Evolutionary conservation across 2,113 vertebrate genomes (phyloP).

Genomic region (Marcusenius ussheri): DNA sequence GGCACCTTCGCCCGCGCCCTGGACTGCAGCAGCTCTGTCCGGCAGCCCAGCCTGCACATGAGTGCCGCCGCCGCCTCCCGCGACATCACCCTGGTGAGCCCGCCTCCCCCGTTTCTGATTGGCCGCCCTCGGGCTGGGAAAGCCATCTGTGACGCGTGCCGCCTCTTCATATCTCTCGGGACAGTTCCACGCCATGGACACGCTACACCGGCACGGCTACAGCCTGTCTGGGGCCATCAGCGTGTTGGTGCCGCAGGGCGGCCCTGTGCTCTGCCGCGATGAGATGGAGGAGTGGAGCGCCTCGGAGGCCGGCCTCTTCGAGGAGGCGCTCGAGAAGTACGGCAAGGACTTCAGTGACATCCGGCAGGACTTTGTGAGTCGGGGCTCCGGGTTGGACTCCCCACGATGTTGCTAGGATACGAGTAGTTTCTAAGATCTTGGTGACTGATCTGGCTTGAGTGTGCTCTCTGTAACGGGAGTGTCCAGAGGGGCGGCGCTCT

Average conservation of each 20-base stretch:
- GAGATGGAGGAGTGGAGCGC: slow-evolving; percentile 99
- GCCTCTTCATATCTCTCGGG: not conserved
- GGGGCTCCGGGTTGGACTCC: not conserved
- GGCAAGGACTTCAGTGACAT: slow-evolving; percentile 99
- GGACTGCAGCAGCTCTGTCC: slow-evolving; percentile 73
- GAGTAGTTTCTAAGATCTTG: not conserved
- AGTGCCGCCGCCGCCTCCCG: slow-evolving; percentile 70
- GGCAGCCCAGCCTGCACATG: slow-evolving; percentile 73
- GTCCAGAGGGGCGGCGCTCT: not conserved
- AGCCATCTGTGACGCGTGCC: not conserved
- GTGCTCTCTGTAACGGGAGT: not conserved
- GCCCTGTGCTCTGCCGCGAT: slow-evolving; percentile 88
- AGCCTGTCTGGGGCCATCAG: slow-evolving; percentile 88
- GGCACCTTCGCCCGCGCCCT: slow-evolving; percentile 68
- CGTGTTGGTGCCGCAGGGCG: slow-evolving; percentile 86
- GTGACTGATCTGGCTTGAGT: not conserved
- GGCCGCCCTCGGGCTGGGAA: not conserved
- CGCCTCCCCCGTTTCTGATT: not conserved
- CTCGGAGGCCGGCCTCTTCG: slow-evolving; percentile 91
- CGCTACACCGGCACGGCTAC: slow-evolving; percentile 82
- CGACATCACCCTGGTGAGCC: slow-evolving; percentile 66
- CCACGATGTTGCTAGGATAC: not conserved
- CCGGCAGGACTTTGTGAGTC: slow-evolving; percentile 94
- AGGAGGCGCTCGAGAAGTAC: slow-evolving; percentile 94
- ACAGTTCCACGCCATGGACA: slow-evolving; percentile 97